These are phyloP conservation scores for Condylura cristata DNA, from an alignment of 2,113 vertebrate species.

Conservation along the genomic window DNA sequence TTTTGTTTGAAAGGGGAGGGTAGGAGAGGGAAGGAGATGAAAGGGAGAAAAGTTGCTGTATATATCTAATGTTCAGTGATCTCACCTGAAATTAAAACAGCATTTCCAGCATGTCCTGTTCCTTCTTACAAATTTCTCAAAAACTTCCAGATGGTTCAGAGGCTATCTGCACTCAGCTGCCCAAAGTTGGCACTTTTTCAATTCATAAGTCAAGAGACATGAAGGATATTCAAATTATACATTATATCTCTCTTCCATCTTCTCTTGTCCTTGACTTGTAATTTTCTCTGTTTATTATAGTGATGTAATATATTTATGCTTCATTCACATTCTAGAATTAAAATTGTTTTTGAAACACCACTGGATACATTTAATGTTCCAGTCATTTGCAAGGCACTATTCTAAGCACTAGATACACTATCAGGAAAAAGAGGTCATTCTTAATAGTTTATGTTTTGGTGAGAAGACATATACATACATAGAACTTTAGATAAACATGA, in stretches of 20 bases:
- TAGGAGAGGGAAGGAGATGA: neutral
- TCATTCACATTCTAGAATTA: conserved; percentile 26
- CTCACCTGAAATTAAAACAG: neutral
- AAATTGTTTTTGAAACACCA: conserved; percentile 8
- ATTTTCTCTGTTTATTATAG: neutral
- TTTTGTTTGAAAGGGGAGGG: neutral
- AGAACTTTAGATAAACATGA: neutral
- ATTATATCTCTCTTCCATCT: conserved; percentile 13
- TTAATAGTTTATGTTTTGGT: conserved; percentile 11
- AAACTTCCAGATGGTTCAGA: neutral
- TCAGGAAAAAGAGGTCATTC: neutral
- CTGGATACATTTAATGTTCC: neutral
- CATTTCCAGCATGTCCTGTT: neutral
- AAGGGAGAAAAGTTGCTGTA: neutral
- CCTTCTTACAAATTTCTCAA: neutral
- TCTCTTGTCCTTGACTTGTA: conserved; percentile 5
- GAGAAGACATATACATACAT: neutral
- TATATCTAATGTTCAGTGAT: neutral
- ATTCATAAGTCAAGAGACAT: neutral
- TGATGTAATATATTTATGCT: neutral
- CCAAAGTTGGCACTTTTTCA: neutral
- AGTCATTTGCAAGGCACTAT: neutral
- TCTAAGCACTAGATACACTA: neutral
- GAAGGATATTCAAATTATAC: neutral
- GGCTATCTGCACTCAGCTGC: neutral